A percentile compares a stretch with the other conserved stretches of the same genome.
These are phyloP conservation scores for Epinephelus lanceolatus DNA, from an alignment of 2,113 vertebrate genomes.

Conservation along the genomic window DNA sequence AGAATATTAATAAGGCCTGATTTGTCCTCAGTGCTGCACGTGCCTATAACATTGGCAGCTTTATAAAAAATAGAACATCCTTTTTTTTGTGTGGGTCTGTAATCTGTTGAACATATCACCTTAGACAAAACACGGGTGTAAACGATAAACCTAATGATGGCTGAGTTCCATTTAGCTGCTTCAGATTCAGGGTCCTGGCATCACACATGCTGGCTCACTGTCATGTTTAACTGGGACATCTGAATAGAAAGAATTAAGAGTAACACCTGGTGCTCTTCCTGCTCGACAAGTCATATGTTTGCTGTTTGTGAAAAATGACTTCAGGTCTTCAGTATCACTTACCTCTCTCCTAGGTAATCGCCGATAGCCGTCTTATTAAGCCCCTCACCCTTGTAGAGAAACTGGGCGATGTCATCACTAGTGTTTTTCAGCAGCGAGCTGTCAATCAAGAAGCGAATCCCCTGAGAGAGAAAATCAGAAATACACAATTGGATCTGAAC, in stretches of 20 bases:
- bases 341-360: constrained; percentile 97
- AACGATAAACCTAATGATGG: background rate
- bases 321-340: background rate
- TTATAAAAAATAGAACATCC: too few relatives aligned
- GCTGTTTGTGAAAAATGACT: background rate
- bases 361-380: constrained; percentile 98
- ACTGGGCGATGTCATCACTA: constrained; percentile 93
- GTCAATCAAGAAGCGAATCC: constrained; percentile 95
- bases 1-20: background rate
- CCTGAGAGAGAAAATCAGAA: constrained; percentile 80
- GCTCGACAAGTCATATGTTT: background rate
- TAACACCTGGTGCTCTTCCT: background rate
- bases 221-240: background rate
- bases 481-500: background rate
- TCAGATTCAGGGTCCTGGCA: background rate
- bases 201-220: too few relatives aligned
- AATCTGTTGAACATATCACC: too few relatives aligned
- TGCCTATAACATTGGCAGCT: background rate
- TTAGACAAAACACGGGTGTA: too few relatives aligned
- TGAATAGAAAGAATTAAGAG: background rate
- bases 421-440: constrained; percentile 94
- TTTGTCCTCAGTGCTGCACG: background rate
- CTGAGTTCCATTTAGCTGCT: background rate
- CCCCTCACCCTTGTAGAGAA: constrained; percentile 96
- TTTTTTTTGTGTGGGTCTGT: too few relatives aligned